These are phyloP conservation scores for Lasioglossum lativentre DNA, from an alignment of 2,888 invertebrate species.

Conservation along the genomic window DNA sequence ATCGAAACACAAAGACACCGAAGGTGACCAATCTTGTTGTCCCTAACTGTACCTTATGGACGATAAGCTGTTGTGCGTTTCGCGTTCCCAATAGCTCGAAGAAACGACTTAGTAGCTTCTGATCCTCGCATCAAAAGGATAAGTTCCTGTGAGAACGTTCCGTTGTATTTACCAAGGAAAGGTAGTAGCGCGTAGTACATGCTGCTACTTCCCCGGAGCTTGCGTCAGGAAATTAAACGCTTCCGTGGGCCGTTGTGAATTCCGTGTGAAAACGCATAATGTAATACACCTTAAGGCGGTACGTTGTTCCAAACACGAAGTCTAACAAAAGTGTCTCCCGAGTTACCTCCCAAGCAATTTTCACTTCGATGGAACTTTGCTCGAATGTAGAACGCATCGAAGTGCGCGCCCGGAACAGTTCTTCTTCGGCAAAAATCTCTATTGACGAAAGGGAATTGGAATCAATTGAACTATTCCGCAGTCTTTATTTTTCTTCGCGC, in stretches of 20 bases:
- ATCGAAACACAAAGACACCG: too few relatives aligned
- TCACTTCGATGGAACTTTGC: constrained; percentile 34
- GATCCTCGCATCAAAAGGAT: background rate
- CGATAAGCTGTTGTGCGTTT: background rate
- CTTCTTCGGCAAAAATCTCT: background rate
- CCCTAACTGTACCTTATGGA: background rate
- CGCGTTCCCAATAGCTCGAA: background rate
- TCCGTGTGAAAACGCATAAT: constrained; percentile 69
- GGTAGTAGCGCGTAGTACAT: constrained; percentile 24
- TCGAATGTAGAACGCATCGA: background rate
- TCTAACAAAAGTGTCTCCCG: constrained; percentile 36
- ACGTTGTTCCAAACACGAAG: constrained; percentile 45
- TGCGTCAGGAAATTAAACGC: constrained; percentile 63
- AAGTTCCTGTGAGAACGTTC: background rate
- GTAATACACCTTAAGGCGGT: constrained; percentile 52
- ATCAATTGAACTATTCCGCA: background rate
- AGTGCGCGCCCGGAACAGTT: background rate
- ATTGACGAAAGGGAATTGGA: background rate
- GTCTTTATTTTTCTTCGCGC: background rate
- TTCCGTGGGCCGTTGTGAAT: constrained; percentile 71
- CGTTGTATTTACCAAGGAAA: constrained; percentile 13
- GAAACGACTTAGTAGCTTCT: background rate
- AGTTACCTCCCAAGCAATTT: constrained; percentile 9
- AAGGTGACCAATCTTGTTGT: background rate
- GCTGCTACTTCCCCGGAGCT: constrained; percentile 25